Evolutionary conservation across 2,888 invertebrate genomes (phyloP), one percentile per base, ranked within the genome.

Genomic region (Helobdella robusta): DNA sequence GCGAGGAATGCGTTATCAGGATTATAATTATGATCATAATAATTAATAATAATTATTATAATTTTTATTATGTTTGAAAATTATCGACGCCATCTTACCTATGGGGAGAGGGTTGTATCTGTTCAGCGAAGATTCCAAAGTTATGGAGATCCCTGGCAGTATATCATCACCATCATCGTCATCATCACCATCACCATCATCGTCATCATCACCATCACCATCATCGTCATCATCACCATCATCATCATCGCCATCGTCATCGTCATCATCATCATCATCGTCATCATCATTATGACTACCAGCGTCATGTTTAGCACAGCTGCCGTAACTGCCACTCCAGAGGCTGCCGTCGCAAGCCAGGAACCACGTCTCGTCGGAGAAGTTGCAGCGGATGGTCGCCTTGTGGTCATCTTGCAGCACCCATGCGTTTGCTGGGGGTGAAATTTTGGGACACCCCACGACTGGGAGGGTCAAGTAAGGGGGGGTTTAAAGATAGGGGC

Each of bases 321-420:
- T 65, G 28, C 67, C 67, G 20, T 52, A 23, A 18, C 52, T 46
- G n/a, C 67, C 67, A 3, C 20, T 61, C 67, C 67, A 67, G 36
- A 46, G 25, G 6, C 28, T n/a, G 8, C 50, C 58, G 23, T 59
- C 30, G 32, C 67, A 67, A 6, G 65, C 64, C 48, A 68, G 56
- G 25, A 44, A 66, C 64, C 62, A 68, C 2, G 54, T 59, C 40
- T 64, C 66, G 36, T 68, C 68, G n/a, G 66, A 58, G 5, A 61
- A 40, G 25, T 66, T 67, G 60, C 67, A 67, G 46, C 34, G 50
- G 32, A 67, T 52, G 4, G 60, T 60, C 8, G 65, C 67, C 23
- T n/a, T 58, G 30, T 25, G 28, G 44, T 60, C 58, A 25, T 46
- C 44, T 20, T 65, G 60, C 1, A 34, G 25, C 1, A 65, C 62